These are phyloP conservation scores for Cyclina sinensis DNA, from an alignment of 1,140 invertebrate genomes.

Conservation along the genomic window DNA sequence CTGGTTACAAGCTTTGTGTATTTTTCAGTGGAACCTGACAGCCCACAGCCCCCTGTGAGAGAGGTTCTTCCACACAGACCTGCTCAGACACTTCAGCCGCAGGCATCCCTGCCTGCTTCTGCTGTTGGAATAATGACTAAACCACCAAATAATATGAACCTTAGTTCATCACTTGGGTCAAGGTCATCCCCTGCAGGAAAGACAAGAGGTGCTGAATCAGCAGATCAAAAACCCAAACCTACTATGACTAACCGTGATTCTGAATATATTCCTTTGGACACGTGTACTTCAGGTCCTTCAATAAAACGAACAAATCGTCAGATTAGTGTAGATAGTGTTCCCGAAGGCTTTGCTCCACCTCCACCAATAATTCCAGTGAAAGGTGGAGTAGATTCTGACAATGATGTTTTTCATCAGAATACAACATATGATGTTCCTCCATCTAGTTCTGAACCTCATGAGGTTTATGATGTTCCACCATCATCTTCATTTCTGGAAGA, in stretches of 20 bases:
- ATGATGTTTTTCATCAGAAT: slow-evolving; percentile 72
- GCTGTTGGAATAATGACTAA: slow-evolving; percentile 39
- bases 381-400: slow-evolving; percentile 42
- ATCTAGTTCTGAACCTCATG: slow-evolving; percentile 57
- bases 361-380: slow-evolving; percentile 69
- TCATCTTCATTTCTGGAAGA: slow-evolving; percentile 18
- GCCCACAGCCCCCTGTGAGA: slow-evolving; percentile 18
- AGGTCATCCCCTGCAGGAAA: neutral
- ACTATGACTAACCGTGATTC: neutral
- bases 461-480: slow-evolving; percentile 72
- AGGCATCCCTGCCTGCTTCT: slow-evolving; percentile 17
- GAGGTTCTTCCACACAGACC: slow-evolving; percentile 24
- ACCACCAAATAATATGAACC: slow-evolving; percentile 13
- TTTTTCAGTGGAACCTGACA: slow-evolving; percentile 50
- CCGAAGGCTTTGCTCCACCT: slow-evolving; percentile 79
- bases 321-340: slow-evolving; percentile 80
- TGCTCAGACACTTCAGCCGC: slow-evolving; percentile 36
- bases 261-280: slow-evolving; percentile 89
- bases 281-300: slow-evolving; percentile 95
- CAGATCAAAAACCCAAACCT: neutral
- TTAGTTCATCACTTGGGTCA: neutral
- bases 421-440: slow-evolving; percentile 69
- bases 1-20: no score
- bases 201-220: neutral
- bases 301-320: slow-evolving; percentile 74